These are phyloP conservation scores for Neosilurus hyrtlii DNA, from an alignment of 2,797 vertebrate genomes.

Conservation along the genomic window DNA sequence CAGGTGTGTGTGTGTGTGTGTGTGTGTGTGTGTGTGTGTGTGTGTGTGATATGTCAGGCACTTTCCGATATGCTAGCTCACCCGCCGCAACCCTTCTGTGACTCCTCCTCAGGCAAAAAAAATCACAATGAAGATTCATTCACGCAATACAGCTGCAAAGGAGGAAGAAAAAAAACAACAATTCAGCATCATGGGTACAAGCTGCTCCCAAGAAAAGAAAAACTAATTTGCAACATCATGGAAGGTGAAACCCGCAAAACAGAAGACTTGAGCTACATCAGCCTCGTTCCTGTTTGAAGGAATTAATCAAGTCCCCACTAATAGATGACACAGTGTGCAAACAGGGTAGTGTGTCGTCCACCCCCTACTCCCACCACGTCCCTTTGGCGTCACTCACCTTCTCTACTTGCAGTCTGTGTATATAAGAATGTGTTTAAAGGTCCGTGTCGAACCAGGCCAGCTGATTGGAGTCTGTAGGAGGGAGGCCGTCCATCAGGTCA, in stretches of 20 bases:
- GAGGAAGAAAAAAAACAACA: conserved; percentile 56
- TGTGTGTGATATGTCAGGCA: conserved; percentile 91
- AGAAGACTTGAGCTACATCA: not conserved
- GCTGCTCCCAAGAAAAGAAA: not conserved
- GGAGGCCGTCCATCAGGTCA: conserved; percentile 97
- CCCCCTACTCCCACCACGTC: too few species aligned
- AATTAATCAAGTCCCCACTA: not conserved
- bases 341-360: too few species aligned
- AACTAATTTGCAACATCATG: not conserved
- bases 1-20: conserved; percentile 67
- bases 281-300: not conserved
- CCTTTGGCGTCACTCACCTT: conserved; percentile 21
- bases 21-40: conserved; percentile 62
- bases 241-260: not conserved
- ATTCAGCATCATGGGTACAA: conserved; percentile 17
- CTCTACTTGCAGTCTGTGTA: conserved; percentile 22
- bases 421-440: conserved; percentile 77
- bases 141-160: conserved; percentile 84
- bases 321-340: not conserved
- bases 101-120: conserved; percentile 80
- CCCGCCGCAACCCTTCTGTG: conserved; percentile 76
- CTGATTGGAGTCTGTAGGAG: conserved; percentile 93
- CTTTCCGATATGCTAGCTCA: conserved; percentile 93
- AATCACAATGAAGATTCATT: conserved; percentile 83
- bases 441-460: conserved; percentile 99